phyloP scores from a whole-genome alignment of 1,140 invertebrate species.

The Lucilia cuprina region DNA sequence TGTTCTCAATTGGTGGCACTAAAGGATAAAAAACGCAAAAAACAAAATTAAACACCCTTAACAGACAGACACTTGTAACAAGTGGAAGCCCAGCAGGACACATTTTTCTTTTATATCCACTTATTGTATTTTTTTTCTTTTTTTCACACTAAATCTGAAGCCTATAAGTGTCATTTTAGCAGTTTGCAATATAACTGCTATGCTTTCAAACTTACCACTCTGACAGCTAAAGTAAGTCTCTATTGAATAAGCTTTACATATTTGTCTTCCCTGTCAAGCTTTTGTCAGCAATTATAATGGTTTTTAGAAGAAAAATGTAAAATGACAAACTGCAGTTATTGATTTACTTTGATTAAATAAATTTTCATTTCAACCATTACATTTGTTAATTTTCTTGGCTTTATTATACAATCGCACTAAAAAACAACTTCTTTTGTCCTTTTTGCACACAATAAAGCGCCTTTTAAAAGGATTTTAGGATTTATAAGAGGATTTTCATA shows the following conservation, averaged over 20 bases:
- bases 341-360: neutral
- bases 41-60: neutral
- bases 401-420: neutral
- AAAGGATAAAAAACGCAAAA: neutral
- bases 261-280: neutral
- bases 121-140: neutral
- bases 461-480: neutral
- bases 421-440: neutral
- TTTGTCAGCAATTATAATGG: neutral
- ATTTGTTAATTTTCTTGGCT: neutral
- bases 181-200: too few relatives aligned
- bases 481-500: neutral
- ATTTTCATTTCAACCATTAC: neutral
- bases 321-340: neutral
- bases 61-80: neutral
- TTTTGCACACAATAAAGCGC: neutral
- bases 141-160: neutral
- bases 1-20: neutral
- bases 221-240: neutral
- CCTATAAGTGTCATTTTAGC: conserved; percentile 5
- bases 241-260: neutral
- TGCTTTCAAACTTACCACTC: too few relatives aligned
- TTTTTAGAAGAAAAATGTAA: neutral
- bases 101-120: neutral
- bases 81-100: neutral